Percentiles rank a stretch among this genome's conserved stretches.
Conservation (phyloP, 2,888 invertebrate species). For the Hypomecis atomaria region DNA sequence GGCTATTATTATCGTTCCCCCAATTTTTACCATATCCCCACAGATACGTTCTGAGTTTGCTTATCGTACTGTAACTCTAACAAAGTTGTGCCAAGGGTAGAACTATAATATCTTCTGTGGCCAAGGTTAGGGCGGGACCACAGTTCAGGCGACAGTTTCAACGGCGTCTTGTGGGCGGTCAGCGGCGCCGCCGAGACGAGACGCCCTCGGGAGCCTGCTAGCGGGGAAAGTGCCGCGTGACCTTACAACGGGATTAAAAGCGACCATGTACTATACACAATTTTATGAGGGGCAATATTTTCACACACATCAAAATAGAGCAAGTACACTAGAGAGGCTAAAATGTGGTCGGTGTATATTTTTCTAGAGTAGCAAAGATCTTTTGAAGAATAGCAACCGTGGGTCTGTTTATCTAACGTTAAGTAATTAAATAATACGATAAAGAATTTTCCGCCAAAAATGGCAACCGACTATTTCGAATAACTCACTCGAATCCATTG, state of each 20-base stretch:
- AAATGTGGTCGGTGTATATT: too few species aligned
- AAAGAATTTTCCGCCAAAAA: too few species aligned
- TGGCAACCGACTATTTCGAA: too few species aligned
- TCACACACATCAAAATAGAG: neutral
- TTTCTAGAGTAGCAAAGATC: too few species aligned
- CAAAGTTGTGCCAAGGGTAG: neutral
- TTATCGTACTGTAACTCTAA: neutral
- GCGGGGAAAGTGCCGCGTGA: constrained; percentile 14
- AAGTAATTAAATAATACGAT: too few species aligned
- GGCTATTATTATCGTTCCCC: neutral
- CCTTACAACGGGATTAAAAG: constrained; percentile 11
- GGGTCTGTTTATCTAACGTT: too few species aligned
- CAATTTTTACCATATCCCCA: neutral
- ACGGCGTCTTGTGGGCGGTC: constrained; percentile 28
- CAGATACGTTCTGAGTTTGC: neutral
- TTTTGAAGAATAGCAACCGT: too few species aligned
- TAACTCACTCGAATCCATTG: too few species aligned
- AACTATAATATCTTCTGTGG: too few species aligned
- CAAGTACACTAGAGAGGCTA: too few species aligned
- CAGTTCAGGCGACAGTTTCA: constrained; percentile 2
- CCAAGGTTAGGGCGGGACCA: constrained; percentile 17
- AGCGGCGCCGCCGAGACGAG: constrained; percentile 24
- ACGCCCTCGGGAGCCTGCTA: constrained; percentile 21
- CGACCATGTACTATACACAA: neutral
- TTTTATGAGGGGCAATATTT: neutral